Evolutionary conservation across 1,140 invertebrate genomes (phyloP).

Genomic region (Telenomus remus): DNA sequence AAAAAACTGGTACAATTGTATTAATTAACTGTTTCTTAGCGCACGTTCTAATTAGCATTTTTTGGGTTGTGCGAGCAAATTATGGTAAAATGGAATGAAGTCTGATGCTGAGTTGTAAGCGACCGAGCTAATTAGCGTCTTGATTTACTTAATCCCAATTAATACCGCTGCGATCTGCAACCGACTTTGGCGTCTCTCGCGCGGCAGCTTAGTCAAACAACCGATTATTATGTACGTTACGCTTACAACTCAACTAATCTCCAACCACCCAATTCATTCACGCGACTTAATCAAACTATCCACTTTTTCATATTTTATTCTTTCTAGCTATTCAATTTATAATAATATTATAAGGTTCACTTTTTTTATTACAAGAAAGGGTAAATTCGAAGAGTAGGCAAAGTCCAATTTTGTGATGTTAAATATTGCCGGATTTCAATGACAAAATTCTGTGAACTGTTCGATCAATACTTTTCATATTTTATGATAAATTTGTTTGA

Average conservation of each 20-base stretch:
- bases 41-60: neutral
- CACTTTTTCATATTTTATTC: neutral
- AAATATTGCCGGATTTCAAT: too few species aligned
- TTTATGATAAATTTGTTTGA: too few species aligned
- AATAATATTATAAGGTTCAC: too few species aligned
- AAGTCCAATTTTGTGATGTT: too few species aligned
- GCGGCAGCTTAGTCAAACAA: constrained; percentile 67
- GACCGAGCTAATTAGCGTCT: constrained; percentile 75
- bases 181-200: constrained; percentile 13
- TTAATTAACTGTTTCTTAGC: neutral
- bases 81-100: constrained; percentile 70
- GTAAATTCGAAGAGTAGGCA: too few species aligned
- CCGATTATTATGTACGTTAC: constrained; percentile 69
- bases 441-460: too few species aligned
- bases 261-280: constrained; percentile 47
- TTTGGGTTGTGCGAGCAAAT: constrained; percentile 61
- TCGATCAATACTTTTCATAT: too few species aligned
- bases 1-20: too few species aligned
- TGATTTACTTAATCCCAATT: constrained; percentile 78
- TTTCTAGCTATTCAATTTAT: too few species aligned
- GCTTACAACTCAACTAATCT: constrained; percentile 60
- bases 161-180: constrained; percentile 67
- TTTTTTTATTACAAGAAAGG: too few species aligned
- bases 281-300: constrained; percentile 34
- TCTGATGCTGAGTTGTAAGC: constrained; percentile 59